A percentile compares a stretch with the other conserved stretches of the same genome.
Conservation (phyloP, 1,140 invertebrate genomes). For the Drosophila grimshawi region DNA sequence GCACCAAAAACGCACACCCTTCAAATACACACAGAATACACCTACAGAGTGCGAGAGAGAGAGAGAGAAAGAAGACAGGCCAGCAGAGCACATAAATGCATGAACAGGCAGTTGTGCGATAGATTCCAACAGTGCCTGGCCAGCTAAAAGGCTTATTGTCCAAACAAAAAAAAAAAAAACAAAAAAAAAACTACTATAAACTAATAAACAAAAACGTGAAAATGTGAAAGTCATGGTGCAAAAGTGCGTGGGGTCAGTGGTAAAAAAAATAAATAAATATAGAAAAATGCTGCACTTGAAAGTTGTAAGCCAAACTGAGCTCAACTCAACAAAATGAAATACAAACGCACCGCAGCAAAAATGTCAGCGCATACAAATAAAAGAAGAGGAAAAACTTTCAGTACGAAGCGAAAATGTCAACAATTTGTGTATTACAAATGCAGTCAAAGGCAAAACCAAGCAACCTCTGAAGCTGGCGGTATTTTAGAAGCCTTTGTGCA, state of each 20-base stretch:
- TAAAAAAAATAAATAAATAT: constrained; percentile 20
- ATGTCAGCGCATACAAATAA: constrained; percentile 7
- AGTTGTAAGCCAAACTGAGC: neutral
- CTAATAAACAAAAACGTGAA: constrained; percentile 33
- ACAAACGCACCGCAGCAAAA: constrained; percentile 46
- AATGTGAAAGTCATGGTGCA: constrained; percentile 38
- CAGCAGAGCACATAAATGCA: constrained; percentile 25
- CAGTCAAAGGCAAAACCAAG: constrained; percentile 52
- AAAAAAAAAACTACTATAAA: neutral
- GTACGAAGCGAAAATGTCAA: constrained; percentile 54
- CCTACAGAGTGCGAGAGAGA: constrained; percentile 1
- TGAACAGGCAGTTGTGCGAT: constrained; percentile 63
- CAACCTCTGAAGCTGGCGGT: constrained; percentile 37
- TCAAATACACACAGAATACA: constrained; percentile 7
- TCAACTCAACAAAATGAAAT: constrained; percentile 1
- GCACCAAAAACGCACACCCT: constrained; percentile 60
- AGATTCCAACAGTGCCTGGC: constrained; percentile 68
- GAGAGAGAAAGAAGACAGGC: neutral
- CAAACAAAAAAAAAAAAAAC: neutral
- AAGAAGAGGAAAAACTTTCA: neutral
- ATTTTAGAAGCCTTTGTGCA: constrained; percentile 36
- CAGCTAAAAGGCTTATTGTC: constrained; percentile 16
- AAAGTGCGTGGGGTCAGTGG: constrained; percentile 21
- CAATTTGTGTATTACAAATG: constrained; percentile 52
- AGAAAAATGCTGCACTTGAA: neutral